Evolutionary conservation across 2,797 vertebrate genomes (phyloP), one percentile per base, ranked within the genome.

Genomic region (Channa striata): DNA sequence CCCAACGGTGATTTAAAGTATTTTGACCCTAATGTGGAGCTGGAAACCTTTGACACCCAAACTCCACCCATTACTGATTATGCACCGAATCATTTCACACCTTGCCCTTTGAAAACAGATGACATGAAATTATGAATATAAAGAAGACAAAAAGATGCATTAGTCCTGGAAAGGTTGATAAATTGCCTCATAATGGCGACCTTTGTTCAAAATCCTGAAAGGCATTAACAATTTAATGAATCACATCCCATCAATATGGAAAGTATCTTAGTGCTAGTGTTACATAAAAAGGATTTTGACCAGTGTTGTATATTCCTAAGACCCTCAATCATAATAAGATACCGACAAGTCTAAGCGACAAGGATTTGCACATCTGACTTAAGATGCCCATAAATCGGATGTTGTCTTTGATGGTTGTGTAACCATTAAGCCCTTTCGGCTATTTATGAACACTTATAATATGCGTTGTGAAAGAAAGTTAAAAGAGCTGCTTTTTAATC

Each of bases 21-120:
- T 82, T 30, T 90, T 90, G 82, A 85, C 86, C 81, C 65, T 58
- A 39, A 74, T 42, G 72, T 60, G 44, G 39, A 59, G 56, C 36
- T 1, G 4, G 50, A 77, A 81, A 79, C 81, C 86, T 82, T 63
- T 87, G 80, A 81, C 80, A 67, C 65, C 6, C 10, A 65, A 68
- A 80, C 84, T 71, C 81, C 79, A 3, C 80, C 85, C 78, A 48
- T 59, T 43, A 16, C 74, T 89, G 68, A 89, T 85, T 88, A 85
- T 83, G 83, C 77, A 69, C 59, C 5, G 59, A 72, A 30, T 64
- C 47, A 72, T 80, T 77, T 90, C 76, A 85, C 72, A 72, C 60
- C 20, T 42, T 70, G 74, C 25, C 77, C 80, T 63, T 46, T 14
- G 54, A 81, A 71, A 88, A 59, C 21, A 47, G 70, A 75, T 56